Percentiles rank a stretch among this genome's conserved stretches.
These are phyloP conservation scores for Coregonus clupeaformis DNA, from an alignment of 2,113 vertebrate species.

Conservation along the genomic window DNA sequence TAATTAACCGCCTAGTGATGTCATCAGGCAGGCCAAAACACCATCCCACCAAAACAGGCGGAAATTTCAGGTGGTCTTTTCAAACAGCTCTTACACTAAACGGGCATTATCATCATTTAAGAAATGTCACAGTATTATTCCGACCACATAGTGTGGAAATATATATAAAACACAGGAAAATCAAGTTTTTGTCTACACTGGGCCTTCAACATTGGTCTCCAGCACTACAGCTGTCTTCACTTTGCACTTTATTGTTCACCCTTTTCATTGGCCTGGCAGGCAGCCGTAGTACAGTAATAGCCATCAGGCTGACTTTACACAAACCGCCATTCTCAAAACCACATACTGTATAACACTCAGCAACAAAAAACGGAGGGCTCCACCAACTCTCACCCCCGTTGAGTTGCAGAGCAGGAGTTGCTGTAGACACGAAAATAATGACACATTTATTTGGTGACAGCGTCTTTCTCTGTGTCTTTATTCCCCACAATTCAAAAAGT, in stretches of 20 bases:
- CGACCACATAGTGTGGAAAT: too few species aligned
- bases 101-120: too few species aligned
- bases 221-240: slow-evolving; percentile 61
- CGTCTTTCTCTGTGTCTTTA: slow-evolving; percentile 37
- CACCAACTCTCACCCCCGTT: slow-evolving; percentile 10
- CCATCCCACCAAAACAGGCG: too few species aligned
- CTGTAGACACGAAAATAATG: slow-evolving; percentile 39
- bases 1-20: too few species aligned
- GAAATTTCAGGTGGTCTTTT: too few species aligned
- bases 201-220: slow-evolving; percentile 21
- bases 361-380: slow-evolving; percentile 45
- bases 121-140: too few species aligned
- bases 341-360: slow-evolving; percentile 54
- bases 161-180: too few species aligned
- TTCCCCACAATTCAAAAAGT: slow-evolving; percentile 33
- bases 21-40: too few species aligned
- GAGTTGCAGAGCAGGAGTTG: slow-evolving; percentile 30
- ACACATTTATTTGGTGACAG: slow-evolving; percentile 62
- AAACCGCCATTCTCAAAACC: slow-evolving; percentile 47
- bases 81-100: too few species aligned
- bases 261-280: slow-evolving; percentile 61
- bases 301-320: slow-evolving; percentile 15
- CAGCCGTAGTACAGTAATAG: slow-evolving; percentile 42
- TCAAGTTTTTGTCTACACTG: background rate
- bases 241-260: slow-evolving; percentile 55